A percentile compares a stretch with the other conserved stretches of the same genome.
Evolutionary conservation across 2,797 vertebrate genomes (phyloP).

Genomic region (Siniperca scherzeri): DNA sequence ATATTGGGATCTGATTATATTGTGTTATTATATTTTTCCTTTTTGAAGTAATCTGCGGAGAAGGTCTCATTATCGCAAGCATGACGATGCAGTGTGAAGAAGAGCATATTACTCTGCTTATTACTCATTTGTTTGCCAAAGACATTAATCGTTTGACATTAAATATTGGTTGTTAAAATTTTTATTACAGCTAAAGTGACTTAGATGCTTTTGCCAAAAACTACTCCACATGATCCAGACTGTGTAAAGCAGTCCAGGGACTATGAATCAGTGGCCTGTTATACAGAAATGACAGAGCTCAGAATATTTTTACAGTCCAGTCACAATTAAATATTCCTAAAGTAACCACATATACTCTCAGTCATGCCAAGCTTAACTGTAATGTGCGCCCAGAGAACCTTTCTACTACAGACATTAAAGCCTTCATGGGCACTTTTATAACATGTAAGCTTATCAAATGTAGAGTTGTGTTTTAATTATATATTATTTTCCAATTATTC

Average conservation of each 20-base stretch:
- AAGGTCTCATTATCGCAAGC: neutral
- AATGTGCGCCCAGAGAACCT: constrained; percentile 18
- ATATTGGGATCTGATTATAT: neutral
- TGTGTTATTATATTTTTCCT: neutral
- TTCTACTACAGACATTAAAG: neutral
- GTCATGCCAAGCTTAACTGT: constrained; percentile 23
- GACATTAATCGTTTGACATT: constrained; percentile 36
- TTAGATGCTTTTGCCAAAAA: constrained; percentile 50
- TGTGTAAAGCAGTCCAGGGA: constrained; percentile 29
- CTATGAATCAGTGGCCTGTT: constrained; percentile 57
- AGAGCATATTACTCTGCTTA: neutral
- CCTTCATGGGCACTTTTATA: neutral
- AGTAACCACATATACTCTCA: constrained; percentile 26
- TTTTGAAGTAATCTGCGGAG: neutral
- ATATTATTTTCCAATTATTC: no score
- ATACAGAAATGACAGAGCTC: constrained; percentile 39
- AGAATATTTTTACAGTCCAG: constrained; percentile 43
- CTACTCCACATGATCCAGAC: constrained; percentile 24
- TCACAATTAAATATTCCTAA: constrained; percentile 56
- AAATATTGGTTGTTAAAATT: constrained; percentile 24
- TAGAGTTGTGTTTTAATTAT: constrained; percentile 20
- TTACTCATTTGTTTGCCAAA: constrained; percentile 33
- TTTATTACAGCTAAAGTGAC: constrained; percentile 47
- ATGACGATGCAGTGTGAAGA: constrained; percentile 3
- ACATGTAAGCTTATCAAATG: constrained; percentile 4